Evolutionary conservation across 2,113 vertebrate genomes (phyloP), one percentile per base, ranked within the genome.

Genomic region (Oceanites oceanicus): DNA sequence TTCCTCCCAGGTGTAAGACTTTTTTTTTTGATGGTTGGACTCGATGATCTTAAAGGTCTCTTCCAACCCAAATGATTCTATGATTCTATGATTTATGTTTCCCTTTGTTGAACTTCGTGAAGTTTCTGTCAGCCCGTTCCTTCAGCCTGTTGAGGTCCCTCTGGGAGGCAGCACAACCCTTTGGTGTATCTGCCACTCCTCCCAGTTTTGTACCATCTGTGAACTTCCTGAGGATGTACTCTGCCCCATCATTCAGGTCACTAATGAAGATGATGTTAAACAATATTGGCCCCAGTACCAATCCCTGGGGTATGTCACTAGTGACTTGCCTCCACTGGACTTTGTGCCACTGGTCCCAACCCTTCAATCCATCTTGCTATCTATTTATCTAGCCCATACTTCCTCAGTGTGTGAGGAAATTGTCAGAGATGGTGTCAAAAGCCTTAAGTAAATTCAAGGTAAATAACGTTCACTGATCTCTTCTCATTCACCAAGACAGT

Each of bases 261-360:
- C n/a, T 56, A 68, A 61, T 13, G 10, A 67, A 65, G 30, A 76
- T 29, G 11, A 63, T 13, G 44, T 29, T 29, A 47, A 65, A 59
- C 27, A 58, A 21, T 11, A 26, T 10, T 65, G 45, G 9, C 9
- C 16, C 27, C 36, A 79, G 19, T 52, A 68, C 42, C 36, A 38
- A 5, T 14, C 8, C 32, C 44, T 44, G 44, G 22, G n/a, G 7
- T 76, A 56, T 0, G 0, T 38, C 49, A 30, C 47, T 44, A 44
- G 36, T 26, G 55, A 50, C 47, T 34, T 89, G 38, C 29, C 15
- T 52, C 62, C 18, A 6, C 50, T 63, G 49, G 45, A 47, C n/a
- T 53, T 76, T 29, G 34, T 58, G 70, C 44, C 21, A 21, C 34
- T n/a, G 56, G 59, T 65, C 56, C 44, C 29, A 81, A 10, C 34